Percentiles rank a stretch among this genome's conserved stretches.
Evolutionary conservation across 1,140 invertebrate genomes (phyloP).

Genomic region (Euschistus heros): DNA sequence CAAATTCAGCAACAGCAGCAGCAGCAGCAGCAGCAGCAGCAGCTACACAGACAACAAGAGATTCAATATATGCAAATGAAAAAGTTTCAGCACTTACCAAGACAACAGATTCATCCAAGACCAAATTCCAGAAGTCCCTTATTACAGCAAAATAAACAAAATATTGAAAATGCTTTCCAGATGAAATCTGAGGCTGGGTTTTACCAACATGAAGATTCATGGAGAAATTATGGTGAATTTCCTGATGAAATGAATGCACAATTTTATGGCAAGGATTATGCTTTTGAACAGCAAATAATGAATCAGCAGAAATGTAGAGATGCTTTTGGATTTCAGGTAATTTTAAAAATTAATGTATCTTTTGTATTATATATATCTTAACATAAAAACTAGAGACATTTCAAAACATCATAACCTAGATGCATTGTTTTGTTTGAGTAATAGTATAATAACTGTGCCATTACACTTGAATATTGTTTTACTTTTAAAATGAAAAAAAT

Average conservation of each 20-base stretch:
- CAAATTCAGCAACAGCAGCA: slow-evolving; percentile 22
- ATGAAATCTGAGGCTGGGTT: slow-evolving; percentile 18
- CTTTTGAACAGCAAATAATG: slow-evolving; percentile 12
- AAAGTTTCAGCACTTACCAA: slow-evolving; percentile 21
- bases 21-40: slow-evolving; percentile 29
- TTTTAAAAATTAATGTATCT: neutral
- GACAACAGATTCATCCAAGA: slow-evolving; percentile 19
- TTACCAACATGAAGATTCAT: slow-evolving; percentile 20
- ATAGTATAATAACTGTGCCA: no score
- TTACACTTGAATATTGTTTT: no score
- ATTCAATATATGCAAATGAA: slow-evolving; percentile 23
- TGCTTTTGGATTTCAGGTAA: slow-evolving; percentile 10
- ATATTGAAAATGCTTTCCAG: slow-evolving; percentile 9
- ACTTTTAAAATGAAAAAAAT: no score
- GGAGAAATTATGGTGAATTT: slow-evolving; percentile 16
- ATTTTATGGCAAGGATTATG: slow-evolving; percentile 18
- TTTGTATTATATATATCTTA: no score
- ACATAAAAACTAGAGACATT: no score
- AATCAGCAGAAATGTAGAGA: slow-evolving; percentile 3
- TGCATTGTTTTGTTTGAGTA: no score
- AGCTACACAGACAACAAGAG: slow-evolving; percentile 20
- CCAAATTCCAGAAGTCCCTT: slow-evolving; percentile 14
- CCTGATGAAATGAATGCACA: slow-evolving; percentile 7
- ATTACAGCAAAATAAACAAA: slow-evolving; percentile 20
- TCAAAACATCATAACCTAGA: no score